These are phyloP conservation scores for Cololabis saira DNA, from an alignment of 2,113 vertebrate species.

Conservation along the genomic window DNA sequence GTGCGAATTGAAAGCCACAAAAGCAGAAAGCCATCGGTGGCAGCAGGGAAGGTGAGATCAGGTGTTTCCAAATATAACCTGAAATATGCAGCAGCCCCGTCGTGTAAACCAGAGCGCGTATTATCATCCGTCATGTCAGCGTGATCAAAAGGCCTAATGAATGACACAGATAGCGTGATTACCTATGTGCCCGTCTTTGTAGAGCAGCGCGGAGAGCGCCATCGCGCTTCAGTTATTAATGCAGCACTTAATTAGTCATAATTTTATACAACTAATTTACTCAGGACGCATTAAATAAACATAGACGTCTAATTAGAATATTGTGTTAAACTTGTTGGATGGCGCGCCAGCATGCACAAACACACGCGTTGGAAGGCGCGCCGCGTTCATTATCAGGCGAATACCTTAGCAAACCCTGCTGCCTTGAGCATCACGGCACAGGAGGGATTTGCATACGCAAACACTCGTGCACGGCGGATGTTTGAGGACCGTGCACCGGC, in stretches of 20 bases:
- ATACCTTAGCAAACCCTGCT: slow-evolving; percentile 60
- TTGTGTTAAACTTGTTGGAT: slow-evolving; percentile 75
- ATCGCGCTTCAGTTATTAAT: slow-evolving; percentile 71
- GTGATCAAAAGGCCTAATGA: slow-evolving; percentile 76
- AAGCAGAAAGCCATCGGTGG: background rate
- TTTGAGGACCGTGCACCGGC: slow-evolving; percentile 11
- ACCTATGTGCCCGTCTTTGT: slow-evolving; percentile 67
- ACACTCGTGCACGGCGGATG: slow-evolving; percentile 25
- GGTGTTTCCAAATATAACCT: slow-evolving; percentile 33
- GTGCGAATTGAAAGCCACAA: background rate
- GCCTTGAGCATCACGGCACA: slow-evolving; percentile 46
- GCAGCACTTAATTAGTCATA: slow-evolving; percentile 80
- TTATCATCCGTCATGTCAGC: slow-evolving; percentile 70
- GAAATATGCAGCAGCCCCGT: slow-evolving; percentile 56
- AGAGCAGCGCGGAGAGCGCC: slow-evolving; percentile 53
- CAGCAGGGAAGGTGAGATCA: slow-evolving; percentile 1
- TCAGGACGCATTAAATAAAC: slow-evolving; percentile 81
- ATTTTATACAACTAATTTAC: slow-evolving; percentile 82
- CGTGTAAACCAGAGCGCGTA: slow-evolving; percentile 53
- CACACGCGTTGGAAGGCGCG: slow-evolving; percentile 18
- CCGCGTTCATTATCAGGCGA: slow-evolving; percentile 65
- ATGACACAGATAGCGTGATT: slow-evolving; percentile 74
- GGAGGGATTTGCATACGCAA: slow-evolving; percentile 65
- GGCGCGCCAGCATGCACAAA: slow-evolving; percentile 25
- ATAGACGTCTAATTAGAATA: slow-evolving; percentile 81